phyloP scores from a whole-genome alignment of 2,888 invertebrate species.

The Cremastinae sp. region DNA sequence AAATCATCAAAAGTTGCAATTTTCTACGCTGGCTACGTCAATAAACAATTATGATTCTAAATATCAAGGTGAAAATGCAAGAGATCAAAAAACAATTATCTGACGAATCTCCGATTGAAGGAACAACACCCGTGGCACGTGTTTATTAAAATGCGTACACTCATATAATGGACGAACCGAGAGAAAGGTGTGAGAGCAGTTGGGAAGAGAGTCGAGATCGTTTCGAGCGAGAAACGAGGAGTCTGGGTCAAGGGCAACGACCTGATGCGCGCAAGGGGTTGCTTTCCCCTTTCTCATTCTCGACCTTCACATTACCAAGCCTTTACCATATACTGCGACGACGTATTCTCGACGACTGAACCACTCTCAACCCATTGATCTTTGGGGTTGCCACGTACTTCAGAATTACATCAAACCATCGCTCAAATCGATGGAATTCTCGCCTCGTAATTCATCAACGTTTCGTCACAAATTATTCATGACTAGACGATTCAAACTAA shows the following conservation, averaged over 20 bases:
- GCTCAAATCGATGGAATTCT: constrained; percentile 8
- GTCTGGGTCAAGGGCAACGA: constrained; percentile 78
- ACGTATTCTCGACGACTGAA: constrained; percentile 50
- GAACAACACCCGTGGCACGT: no score
- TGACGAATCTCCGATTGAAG: no score
- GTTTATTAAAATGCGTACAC: no score
- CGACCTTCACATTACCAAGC: constrained; percentile 35
- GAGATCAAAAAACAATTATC: no score
- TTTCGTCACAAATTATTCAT: no score
- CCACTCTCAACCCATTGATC: constrained; percentile 63
- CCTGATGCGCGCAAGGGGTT: constrained; percentile 70
- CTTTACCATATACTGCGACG: constrained; percentile 54
- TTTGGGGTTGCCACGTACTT: constrained; percentile 68
- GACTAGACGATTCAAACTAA: no score
- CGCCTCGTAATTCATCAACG: neutral
- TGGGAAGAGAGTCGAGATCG: constrained; percentile 39
- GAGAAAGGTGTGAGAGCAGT: constrained; percentile 23
- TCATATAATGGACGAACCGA: neutral
- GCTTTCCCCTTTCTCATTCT: constrained; percentile 3
- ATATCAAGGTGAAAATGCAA: no score
- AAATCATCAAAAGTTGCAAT: no score
- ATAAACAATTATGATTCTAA: no score
- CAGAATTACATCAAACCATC: constrained; percentile 29
- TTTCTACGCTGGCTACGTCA: no score
- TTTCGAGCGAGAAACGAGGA: constrained; percentile 56